A percentile compares a stretch with the other conserved stretches of the same genome.
phyloP scores from a whole-genome alignment of 1,140 invertebrate species.

The Chelonus insularis region DNA sequence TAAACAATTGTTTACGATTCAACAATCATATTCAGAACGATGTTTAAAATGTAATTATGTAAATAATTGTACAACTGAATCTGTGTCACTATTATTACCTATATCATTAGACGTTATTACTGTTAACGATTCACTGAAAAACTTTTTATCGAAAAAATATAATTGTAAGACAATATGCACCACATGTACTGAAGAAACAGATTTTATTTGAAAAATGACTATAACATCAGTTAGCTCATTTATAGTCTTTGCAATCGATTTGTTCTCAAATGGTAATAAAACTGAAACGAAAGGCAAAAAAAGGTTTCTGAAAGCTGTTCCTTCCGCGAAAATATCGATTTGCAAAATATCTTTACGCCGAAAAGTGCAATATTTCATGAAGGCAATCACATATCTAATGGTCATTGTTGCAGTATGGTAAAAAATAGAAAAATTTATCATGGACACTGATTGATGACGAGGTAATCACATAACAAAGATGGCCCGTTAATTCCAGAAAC shows the following conservation, averaged over 20 bases:
- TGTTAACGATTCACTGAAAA: too few relatives aligned
- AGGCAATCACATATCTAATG: neutral
- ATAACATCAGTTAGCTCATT: neutral
- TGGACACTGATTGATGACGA: too few relatives aligned
- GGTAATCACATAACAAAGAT: too few relatives aligned
- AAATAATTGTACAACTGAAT: neutral
- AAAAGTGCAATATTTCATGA: neutral
- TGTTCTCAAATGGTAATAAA: neutral
- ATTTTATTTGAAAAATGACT: too few relatives aligned
- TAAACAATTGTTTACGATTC: neutral
- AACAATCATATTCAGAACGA: neutral
- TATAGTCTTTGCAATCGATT: neutral
- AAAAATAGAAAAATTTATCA: too few relatives aligned
- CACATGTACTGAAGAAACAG: too few relatives aligned
- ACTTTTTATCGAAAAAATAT: too few relatives aligned
- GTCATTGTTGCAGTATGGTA: too few relatives aligned
- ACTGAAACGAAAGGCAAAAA: neutral
- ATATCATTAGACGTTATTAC: neutral
- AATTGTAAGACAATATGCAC: too few relatives aligned
- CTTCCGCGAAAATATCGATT: neutral
- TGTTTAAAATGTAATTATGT: neutral
- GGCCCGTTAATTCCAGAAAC: too few relatives aligned
- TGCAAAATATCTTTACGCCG: neutral
- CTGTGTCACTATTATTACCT: neutral
- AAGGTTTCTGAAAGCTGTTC: neutral